Evolutionary conservation across 2,797 vertebrate species (phyloP), one percentile per base, ranked within the genome.

Genomic region (Lithobates pipiens): DNA sequence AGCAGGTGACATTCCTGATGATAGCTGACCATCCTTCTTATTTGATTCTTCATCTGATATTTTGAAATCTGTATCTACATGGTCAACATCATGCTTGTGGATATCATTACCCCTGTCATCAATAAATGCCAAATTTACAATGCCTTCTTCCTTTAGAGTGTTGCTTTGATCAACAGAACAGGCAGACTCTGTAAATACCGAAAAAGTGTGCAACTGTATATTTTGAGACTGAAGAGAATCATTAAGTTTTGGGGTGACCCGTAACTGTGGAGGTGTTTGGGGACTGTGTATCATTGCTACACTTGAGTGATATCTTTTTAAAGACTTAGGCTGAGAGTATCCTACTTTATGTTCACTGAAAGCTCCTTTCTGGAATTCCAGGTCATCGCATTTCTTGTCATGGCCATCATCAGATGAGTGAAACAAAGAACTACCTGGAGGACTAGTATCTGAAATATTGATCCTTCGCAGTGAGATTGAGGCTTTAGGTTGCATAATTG

Each of bases 91-190:
- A 87, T 69, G 85, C 76, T 83, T 13, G 68, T 50, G 68, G 69
- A 76, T 76, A 34, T 57, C 74, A 3, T 88, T 91, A n/a, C 18
- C 77, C 23, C 93, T 92, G 1, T 95, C 93, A 6, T 94, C 90
- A 13, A 90, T 91, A 88, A 95, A 96, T 0, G 93, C 94, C 32
- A 89, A 84, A 23, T 96, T 96, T 82, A 95, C 86, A 21, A 93
- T 94, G 13, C 94, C 93, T 39, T 73, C 61, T 11, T 77, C 78
- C 7, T 75, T 61, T 81, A 87, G 89, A 91, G 90, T 87, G 90
- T 92, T 93, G 86, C 90, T 87, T 91, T 92, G 91, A 89, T 88
- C 88, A 90, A 92, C 90, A 85, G 71, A 90, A 91, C 92, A 90
- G 88, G 86, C 89, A 89, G 89, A 85, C 88, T 89, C 90, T 87